phyloP scores from a whole-genome alignment of 1,140 invertebrate species.

The Calosoma granatense region DNA sequence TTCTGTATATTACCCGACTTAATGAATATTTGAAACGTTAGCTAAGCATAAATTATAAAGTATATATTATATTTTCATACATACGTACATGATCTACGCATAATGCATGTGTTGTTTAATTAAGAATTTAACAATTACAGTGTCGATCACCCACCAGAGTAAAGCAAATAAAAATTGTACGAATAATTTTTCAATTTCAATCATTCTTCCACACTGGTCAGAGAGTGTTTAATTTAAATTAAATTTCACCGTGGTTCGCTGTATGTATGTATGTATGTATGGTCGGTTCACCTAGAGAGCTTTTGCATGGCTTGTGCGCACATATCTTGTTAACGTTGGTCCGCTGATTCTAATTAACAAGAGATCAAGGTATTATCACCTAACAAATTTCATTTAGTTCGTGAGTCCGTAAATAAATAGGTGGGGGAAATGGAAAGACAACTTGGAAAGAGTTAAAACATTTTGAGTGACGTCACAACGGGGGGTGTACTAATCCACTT shows the following conservation, averaged over 20 bases:
- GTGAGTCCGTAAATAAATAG: neutral
- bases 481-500: constrained; percentile 19
- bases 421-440: neutral
- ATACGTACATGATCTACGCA: too few relatives aligned
- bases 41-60: too few relatives aligned
- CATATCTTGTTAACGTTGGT: neutral
- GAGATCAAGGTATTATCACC: constrained; percentile 4
- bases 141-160: too few relatives aligned
- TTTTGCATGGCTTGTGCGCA: neutral
- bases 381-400: constrained; percentile 8
- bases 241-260: too few relatives aligned
- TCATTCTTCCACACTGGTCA: too few relatives aligned
- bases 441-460: constrained; percentile 5
- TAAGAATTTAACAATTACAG: too few relatives aligned
- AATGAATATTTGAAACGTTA: neutral
- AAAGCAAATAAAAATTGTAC: too few relatives aligned
- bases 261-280: neutral
- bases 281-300: neutral
- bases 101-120: too few relatives aligned
- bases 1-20: neutral
- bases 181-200: too few relatives aligned
- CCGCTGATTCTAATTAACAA: neutral
- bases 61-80: too few relatives aligned
- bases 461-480: constrained; percentile 1
- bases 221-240: too few relatives aligned